These are phyloP conservation scores for Neoaliturus tenellus DNA, from an alignment of 2,888 invertebrate species.

Conservation along the genomic window DNA sequence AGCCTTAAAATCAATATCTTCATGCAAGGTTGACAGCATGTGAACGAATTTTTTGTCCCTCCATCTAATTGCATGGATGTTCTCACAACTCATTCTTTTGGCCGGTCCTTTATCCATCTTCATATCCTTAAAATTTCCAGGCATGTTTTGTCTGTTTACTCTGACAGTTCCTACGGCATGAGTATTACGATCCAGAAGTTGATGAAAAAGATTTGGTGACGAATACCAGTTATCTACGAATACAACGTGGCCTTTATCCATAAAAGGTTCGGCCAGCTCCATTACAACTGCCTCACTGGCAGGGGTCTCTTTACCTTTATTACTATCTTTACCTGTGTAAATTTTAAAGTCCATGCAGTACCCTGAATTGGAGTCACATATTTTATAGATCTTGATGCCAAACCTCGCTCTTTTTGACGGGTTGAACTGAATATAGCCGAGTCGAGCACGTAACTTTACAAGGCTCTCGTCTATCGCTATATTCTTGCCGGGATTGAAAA, in stretches of 20 bases:
- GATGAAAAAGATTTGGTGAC: neutral
- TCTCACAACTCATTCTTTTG: too few relatives aligned
- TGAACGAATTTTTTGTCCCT: too few relatives aligned
- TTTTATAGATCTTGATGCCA: neutral
- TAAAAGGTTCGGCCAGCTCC: constrained; percentile 11
- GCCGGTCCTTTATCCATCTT: neutral
- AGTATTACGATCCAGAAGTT: neutral
- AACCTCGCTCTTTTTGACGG: neutral
- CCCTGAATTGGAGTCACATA: neutral
- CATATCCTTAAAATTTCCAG: neutral
- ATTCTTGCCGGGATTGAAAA: neutral
- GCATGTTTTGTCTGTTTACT: neutral
- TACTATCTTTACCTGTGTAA: neutral
- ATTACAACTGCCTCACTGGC: constrained; percentile 45
- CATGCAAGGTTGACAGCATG: too few relatives aligned
- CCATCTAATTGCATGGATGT: too few relatives aligned
- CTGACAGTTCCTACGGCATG: constrained; percentile 19
- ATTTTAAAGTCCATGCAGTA: neutral
- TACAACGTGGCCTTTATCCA: neutral
- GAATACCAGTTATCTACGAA: constrained; percentile 45
- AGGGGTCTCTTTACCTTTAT: neutral
- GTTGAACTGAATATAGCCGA: constrained; percentile 53
- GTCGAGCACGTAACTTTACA: constrained; percentile 62
- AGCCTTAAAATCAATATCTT: too few relatives aligned
- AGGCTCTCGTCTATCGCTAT: neutral